Evolutionary conservation across 1,140 invertebrate genomes (phyloP).

Genomic region (Helicoverpa zea): DNA sequence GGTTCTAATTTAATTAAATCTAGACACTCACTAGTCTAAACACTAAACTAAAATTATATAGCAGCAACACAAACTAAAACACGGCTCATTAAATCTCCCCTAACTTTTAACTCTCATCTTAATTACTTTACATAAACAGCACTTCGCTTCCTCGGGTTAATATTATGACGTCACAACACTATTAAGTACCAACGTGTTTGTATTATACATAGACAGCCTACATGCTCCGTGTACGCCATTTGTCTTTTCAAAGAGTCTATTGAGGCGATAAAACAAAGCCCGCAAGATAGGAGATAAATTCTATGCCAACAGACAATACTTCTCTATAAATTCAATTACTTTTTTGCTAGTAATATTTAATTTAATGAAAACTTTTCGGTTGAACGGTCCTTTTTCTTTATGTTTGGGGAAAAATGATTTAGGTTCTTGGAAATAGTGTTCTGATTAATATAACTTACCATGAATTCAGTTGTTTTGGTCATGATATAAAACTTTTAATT

Average conservation of each 20-base stretch:
- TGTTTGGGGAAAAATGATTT: background rate
- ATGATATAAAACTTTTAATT: no score
- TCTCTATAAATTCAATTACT: slow-evolving; percentile 35
- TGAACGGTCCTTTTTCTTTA: background rate
- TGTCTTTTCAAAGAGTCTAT: slow-evolving; percentile 19
- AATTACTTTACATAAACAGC: slow-evolving; percentile 11
- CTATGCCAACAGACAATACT: slow-evolving; percentile 1
- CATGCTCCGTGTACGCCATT: background rate
- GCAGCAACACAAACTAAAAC: no score
- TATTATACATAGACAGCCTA: slow-evolving; percentile 23
- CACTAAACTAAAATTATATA: no score
- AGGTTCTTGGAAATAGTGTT: background rate
- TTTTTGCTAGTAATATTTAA: slow-evolving; percentile 30
- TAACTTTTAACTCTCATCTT: slow-evolving; percentile 1
- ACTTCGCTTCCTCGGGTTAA: background rate
- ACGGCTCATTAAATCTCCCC: background rate
- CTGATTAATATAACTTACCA: background rate
- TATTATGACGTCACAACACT: slow-evolving; percentile 11
- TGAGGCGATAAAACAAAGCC: slow-evolving; percentile 22
- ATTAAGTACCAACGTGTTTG: background rate
- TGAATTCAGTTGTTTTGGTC: background rate
- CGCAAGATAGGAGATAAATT: slow-evolving; percentile 26
- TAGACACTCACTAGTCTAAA: no score
- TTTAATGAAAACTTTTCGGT: background rate
- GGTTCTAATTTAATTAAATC: no score